Evolutionary conservation across 2,797 vertebrate species (phyloP).

Genomic region (Etheostoma nigrum): DNA sequence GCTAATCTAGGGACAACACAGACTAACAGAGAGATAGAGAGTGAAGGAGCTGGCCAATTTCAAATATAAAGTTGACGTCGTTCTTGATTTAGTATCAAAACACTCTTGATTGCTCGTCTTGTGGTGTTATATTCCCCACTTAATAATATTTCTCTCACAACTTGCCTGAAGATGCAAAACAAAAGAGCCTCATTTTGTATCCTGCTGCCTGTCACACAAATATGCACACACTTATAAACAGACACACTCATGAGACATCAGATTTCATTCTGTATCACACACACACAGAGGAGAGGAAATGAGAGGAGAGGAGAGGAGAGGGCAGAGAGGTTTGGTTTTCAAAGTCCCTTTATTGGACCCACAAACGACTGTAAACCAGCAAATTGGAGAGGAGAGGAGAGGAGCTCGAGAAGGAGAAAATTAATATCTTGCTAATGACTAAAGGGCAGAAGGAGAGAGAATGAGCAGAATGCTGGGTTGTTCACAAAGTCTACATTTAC

Average conservation of each 20-base stretch:
- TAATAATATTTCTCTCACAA: slow-evolving; percentile 60
- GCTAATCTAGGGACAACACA: background rate
- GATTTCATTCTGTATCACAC: slow-evolving; percentile 9
- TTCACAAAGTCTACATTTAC: slow-evolving; percentile 31
- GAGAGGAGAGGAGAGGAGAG: no score
- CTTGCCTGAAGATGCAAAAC: slow-evolving; percentile 51
- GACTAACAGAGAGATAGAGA: slow-evolving; percentile 11
- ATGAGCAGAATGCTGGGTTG: background rate
- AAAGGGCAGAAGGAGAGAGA: slow-evolving; percentile 42
- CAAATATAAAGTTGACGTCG: slow-evolving; percentile 21
- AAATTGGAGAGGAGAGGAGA: background rate
- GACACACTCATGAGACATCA: slow-evolving; percentile 6
- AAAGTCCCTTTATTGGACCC: no score
- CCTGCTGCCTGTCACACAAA: slow-evolving; percentile 18
- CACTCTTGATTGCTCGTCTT: slow-evolving; percentile 66
- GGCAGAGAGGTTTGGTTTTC: no score
- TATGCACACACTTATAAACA: slow-evolving; percentile 14
- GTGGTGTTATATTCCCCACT: slow-evolving; percentile 57
- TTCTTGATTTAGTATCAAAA: slow-evolving; percentile 56
- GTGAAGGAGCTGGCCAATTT: slow-evolving; percentile 1
- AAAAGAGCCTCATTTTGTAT: slow-evolving; percentile 35
- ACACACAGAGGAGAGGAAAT: slow-evolving; percentile 4
- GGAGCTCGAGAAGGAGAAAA: slow-evolving; percentile 19
- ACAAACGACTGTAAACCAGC: no score
- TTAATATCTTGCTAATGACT: slow-evolving; percentile 59